Conservation (phyloP, 1,140 invertebrate genomes). For the Drosophila tani region DNA sequence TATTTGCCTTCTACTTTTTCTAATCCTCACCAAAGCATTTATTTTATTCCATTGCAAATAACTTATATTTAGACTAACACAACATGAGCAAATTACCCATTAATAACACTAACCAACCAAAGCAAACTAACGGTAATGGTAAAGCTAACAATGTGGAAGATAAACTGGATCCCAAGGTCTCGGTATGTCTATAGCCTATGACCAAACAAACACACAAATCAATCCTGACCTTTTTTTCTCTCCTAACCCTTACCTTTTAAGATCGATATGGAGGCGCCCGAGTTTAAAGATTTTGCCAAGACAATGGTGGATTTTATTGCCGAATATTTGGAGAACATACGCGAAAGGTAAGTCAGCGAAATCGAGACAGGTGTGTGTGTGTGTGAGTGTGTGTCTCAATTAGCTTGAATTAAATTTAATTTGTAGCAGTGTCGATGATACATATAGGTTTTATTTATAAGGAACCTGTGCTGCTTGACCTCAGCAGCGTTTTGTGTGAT, state of each 20-base stretch:
- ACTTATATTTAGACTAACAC: conserved; percentile 3
- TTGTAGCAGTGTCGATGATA: conserved; percentile 30
- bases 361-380: not conserved
- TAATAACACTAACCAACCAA: conserved; percentile 48
- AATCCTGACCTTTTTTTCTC: not conserved
- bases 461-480: conserved; percentile 50
- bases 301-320: conserved; percentile 93
- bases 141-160: conserved; percentile 57
- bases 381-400: conserved; percentile 23
- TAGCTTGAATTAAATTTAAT: conserved; percentile 55
- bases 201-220: not conserved
- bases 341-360: conserved; percentile 91
- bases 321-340: conserved; percentile 93
- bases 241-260: conserved; percentile 22
- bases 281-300: conserved; percentile 92
- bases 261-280: conserved; percentile 90
- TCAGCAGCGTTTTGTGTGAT: conserved; percentile 16
- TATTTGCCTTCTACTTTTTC: conserved; percentile 7
- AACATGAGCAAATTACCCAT: conserved; percentile 58
- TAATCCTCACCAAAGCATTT: not conserved
- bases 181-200: conserved; percentile 61
- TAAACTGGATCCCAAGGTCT: conserved; percentile 77
- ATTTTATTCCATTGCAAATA: conserved; percentile 5
- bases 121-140: conserved; percentile 52
- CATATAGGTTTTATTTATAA: conserved; percentile 43